These are phyloP conservation scores for Hippoglossus stenolepis DNA, from an alignment of 2,113 vertebrate species.

Conservation along the genomic window DNA sequence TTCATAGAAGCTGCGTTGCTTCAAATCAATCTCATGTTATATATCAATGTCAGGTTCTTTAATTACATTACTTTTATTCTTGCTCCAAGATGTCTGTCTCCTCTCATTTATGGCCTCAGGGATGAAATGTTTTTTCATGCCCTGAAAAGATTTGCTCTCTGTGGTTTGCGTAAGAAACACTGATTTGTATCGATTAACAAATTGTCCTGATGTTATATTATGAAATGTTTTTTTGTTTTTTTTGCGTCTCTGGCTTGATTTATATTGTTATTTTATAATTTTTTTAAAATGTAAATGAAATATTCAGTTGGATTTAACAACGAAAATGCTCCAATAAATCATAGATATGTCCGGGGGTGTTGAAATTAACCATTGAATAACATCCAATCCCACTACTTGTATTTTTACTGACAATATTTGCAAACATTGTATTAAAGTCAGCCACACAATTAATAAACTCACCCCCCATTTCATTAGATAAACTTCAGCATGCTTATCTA, in stretches of 20 bases:
- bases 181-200: not conserved
- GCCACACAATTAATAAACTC: too few species aligned
- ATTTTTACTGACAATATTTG: too few species aligned
- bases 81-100: slow-evolving; percentile 54
- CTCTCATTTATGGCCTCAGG: slow-evolving; percentile 69
- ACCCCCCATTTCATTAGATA: too few species aligned
- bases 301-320: too few species aligned
- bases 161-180: not conserved
- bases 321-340: too few species aligned
- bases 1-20: slow-evolving; percentile 49
- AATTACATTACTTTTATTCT: slow-evolving; percentile 47
- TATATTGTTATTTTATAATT: too few species aligned
- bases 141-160: slow-evolving; percentile 24
- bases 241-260: not conserved
- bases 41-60: slow-evolving; percentile 17
- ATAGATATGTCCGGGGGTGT: too few species aligned
- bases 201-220: not conserved
- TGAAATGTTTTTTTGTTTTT: too few species aligned
- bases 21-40: not conserved
- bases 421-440: too few species aligned
- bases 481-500: not conserved
- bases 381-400: too few species aligned
- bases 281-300: too few species aligned
- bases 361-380: too few species aligned
- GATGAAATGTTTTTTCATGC: slow-evolving; percentile 50